A percentile compares a stretch with the other conserved stretches of the same genome.
Evolutionary conservation across 37 sponge, comb jelly and placozoan genomes (phyloP).

Genomic region (Aplysina aerophoba): DNA sequence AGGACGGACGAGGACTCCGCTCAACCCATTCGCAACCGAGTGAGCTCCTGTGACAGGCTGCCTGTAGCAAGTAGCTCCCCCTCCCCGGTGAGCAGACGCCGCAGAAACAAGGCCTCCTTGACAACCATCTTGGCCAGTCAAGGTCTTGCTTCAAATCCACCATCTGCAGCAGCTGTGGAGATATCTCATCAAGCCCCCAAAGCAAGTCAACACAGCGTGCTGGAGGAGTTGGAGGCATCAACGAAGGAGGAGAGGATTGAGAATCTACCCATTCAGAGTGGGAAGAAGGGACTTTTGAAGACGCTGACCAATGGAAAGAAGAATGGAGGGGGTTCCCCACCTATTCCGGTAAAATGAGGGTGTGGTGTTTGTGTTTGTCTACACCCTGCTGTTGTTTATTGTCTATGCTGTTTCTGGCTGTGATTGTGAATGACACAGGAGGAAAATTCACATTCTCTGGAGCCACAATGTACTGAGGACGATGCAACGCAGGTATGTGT

Average conservation of each 20-base stretch:
- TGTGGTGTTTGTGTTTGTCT: not conserved
- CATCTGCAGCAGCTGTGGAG: conserved; percentile 6
- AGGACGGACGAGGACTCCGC: not conserved
- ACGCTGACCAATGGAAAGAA: not conserved
- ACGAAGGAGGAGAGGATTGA: not conserved
- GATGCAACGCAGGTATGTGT: not conserved
- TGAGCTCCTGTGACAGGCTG: not conserved
- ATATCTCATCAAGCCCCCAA: not conserved
- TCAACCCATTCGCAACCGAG: not conserved
- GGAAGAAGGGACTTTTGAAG: conserved; percentile 10
- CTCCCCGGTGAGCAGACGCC: not conserved
- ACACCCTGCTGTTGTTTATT: not conserved
- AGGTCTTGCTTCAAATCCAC: not conserved
- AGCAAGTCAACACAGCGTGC: not conserved
- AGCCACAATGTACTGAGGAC: too few relatives aligned
- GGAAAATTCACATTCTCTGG: too few relatives aligned
- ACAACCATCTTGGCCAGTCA: too few relatives aligned
- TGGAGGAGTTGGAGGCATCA: not conserved
- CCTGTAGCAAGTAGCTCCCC: not conserved
- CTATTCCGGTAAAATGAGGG: not conserved
- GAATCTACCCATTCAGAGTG: not conserved
- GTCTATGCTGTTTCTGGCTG: too few relatives aligned
- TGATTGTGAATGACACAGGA: too few relatives aligned
- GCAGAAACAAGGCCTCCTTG: not conserved
- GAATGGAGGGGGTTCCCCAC: not conserved